Conservation (phyloP, 2,888 invertebrate species). For the Lucinisca nassula region DNA sequence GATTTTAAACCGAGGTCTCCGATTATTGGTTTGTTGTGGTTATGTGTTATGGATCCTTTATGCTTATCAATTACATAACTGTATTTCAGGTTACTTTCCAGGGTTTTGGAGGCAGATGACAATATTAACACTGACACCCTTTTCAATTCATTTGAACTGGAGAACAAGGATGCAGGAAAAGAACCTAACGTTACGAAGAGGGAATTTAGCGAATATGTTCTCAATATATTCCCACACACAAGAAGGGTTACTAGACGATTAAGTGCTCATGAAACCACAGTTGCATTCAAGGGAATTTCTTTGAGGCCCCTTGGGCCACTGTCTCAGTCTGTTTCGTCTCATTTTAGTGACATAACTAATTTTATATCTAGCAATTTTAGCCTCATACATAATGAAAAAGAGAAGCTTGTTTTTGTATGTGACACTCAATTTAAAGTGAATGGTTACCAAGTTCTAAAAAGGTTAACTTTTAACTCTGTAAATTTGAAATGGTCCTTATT, state of each 20-base stretch:
- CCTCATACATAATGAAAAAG: not conserved
- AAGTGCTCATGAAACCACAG: not conserved
- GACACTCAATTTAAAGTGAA: not conserved
- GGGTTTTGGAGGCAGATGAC: not conserved
- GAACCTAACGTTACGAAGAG: not conserved
- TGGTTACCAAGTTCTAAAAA: not conserved
- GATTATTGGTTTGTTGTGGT: no score
- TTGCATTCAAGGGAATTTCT: no score
- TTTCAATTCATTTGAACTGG: not conserved
- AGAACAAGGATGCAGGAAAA: not conserved
- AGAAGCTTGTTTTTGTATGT: not conserved
- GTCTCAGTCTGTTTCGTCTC: no score
- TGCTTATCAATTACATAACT: no score
- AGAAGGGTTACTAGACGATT: not conserved
- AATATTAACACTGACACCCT: not conserved
- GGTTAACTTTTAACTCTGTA: not conserved
- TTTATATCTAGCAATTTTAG: not conserved
- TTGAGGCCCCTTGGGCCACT: no score
- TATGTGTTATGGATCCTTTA: no score
- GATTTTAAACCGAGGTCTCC: no score
- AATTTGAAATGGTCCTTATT: conserved; percentile 10
- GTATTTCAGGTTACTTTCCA: conserved; percentile 6
- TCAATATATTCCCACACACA: not conserved
- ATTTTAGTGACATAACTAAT: no score
- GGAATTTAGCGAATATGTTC: conserved; percentile 3